Conservation (phyloP, 2,888 invertebrate species). For the Dicyrtoma fusca region DNA sequence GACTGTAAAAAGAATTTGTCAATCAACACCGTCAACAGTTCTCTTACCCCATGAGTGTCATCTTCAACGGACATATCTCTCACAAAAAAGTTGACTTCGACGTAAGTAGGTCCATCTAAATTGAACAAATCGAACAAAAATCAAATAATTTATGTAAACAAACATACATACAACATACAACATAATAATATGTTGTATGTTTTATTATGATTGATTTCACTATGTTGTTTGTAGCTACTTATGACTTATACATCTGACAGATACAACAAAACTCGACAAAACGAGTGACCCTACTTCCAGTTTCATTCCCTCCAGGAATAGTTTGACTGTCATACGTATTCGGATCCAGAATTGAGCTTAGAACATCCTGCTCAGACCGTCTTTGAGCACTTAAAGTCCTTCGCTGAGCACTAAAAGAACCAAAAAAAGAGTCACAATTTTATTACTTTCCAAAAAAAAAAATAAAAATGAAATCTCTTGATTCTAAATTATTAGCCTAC, state of each 20-base stretch:
- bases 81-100: slow-evolving; percentile 14
- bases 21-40: not conserved
- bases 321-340: not conserved
- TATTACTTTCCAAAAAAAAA: too few species aligned
- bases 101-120: not conserved
- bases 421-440: not conserved
- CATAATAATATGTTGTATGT: not conserved
- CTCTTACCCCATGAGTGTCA: slow-evolving; percentile 6
- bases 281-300: not conserved
- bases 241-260: too few species aligned
- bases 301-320: slow-evolving; percentile 17
- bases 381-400: not conserved
- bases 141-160: not conserved
- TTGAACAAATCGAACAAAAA: not conserved
- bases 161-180: not conserved
- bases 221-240: not conserved
- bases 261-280: too few species aligned
- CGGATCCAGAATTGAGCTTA: not conserved
- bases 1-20: not conserved
- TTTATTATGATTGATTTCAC: not conserved
- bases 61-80: slow-evolving; percentile 18
- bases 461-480: not conserved
- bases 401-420: slow-evolving; percentile 18
- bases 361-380: slow-evolving; percentile 3
- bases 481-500: too few species aligned